phyloP scores from a whole-genome alignment of 2,113 vertebrate genomes.

The Alexandromys fortis region DNA sequence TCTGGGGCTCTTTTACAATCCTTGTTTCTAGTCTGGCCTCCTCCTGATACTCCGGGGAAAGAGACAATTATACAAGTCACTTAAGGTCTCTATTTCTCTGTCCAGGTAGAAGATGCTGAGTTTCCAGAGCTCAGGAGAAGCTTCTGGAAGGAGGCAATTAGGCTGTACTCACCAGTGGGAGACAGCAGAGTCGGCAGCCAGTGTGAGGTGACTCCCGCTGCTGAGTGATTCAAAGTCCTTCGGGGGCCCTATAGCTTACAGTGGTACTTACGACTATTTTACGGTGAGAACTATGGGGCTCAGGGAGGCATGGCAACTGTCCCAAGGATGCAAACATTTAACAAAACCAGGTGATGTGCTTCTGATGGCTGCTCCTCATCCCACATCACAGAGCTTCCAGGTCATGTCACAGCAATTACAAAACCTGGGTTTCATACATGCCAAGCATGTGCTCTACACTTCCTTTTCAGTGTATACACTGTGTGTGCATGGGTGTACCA shows the following conservation, averaged over 20 bases:
- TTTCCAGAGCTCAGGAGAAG: neutral
- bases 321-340: neutral
- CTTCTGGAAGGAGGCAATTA: neutral
- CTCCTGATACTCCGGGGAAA: neutral
- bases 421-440: neutral
- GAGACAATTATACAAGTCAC: neutral
- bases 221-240: neutral
- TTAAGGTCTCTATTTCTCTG: neutral
- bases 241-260: neutral
- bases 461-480: neutral
- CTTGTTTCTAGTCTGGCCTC: neutral
- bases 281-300: neutral
- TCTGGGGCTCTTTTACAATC: neutral
- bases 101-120: neutral
- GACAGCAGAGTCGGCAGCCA: neutral
- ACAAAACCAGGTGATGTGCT: neutral
- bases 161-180: neutral
- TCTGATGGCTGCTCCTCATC: neutral
- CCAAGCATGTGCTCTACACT: neutral
- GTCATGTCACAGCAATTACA: neutral
- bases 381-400: neutral
- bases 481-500: too few species aligned
- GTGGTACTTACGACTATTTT: neutral
- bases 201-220: neutral
- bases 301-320: neutral